phyloP scores from a whole-genome alignment of 2,113 vertebrate species.

The Pelecanus crispus region DNA sequence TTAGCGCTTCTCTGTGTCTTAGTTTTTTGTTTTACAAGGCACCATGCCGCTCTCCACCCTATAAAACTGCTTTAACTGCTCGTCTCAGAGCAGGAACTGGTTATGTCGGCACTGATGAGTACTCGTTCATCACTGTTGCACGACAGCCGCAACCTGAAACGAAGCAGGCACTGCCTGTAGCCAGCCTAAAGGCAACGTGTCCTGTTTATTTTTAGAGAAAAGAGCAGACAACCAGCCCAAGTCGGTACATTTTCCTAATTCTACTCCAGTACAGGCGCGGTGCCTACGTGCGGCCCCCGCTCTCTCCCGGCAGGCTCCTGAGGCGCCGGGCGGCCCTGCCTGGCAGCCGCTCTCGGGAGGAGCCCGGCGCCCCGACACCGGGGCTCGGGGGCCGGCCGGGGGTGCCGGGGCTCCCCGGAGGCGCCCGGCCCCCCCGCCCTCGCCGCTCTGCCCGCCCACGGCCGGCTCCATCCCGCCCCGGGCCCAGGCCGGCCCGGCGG shows the following conservation, averaged over 20 bases:
- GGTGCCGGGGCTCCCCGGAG: no score
- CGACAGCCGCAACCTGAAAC: fast-evolving
- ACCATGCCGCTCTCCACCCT: not conserved
- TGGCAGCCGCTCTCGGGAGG: no score
- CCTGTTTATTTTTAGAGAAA: not conserved
- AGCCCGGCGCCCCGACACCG: no score
- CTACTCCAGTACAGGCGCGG: fast-evolving
- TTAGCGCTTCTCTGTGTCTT: not conserved
- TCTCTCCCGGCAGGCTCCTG: fast-evolving
- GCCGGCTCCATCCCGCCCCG: not conserved
- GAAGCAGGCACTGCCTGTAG: not conserved
- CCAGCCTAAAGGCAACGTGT: not conserved
- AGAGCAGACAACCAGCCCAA: not conserved
- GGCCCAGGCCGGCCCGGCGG: not conserved
- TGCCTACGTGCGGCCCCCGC: fast-evolving
- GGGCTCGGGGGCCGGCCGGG: no score
- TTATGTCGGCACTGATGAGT: fast-evolving
- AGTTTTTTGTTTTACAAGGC: not conserved
- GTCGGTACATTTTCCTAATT: fast-evolving
- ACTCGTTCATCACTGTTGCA: fast-evolving
- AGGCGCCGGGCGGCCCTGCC: not conserved
- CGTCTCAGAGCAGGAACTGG: not conserved
- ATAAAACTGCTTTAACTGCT: not conserved
- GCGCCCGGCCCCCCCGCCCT: not conserved
- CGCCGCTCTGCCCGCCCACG: no score